Evolutionary conservation across 1,140 invertebrate species (phyloP).

Genomic region (Ceratina japonica): DNA sequence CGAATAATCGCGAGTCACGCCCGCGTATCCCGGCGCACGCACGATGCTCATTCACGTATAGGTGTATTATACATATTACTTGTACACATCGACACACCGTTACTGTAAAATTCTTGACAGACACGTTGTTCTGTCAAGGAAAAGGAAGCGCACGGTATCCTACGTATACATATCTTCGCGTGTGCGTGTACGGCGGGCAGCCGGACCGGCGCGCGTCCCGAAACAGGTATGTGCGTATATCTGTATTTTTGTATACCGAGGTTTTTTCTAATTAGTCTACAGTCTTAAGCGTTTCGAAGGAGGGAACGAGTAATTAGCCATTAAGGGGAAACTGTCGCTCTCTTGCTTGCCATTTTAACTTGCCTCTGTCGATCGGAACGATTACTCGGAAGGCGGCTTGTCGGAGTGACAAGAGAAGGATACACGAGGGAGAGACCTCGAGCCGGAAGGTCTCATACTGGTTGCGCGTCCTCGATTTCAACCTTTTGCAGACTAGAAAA

Average conservation of each 20-base stretch:
- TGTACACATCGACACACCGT: constrained; percentile 1
- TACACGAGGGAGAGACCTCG: constrained; percentile 32
- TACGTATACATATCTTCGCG: constrained; percentile 2
- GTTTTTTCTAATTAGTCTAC: constrained; percentile 75
- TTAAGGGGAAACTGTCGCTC: constrained; percentile 65
- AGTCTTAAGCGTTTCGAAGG: constrained; percentile 67
- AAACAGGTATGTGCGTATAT: constrained; percentile 56
- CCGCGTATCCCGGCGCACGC: constrained; percentile 1
- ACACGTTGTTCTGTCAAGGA: not conserved
- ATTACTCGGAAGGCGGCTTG: constrained; percentile 54
- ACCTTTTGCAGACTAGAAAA: no score
- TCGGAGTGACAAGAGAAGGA: constrained; percentile 28
- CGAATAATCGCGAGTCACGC: constrained; percentile 38
- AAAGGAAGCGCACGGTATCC: not conserved
- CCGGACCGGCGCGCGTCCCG: not conserved
- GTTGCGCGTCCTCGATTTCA: not conserved
- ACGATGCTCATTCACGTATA: constrained; percentile 14
- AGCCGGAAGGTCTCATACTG: constrained; percentile 21
- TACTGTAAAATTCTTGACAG: not conserved
- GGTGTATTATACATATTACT: not conserved
- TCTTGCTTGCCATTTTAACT: constrained; percentile 71
- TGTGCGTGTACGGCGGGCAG: not conserved
- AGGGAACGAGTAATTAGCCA: constrained; percentile 68
- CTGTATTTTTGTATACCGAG: constrained; percentile 79
- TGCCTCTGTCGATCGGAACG: constrained; percentile 56